Evolutionary conservation across 2,113 vertebrate species (phyloP), one percentile per base, ranked within the genome.

Genomic region (Tricholaema leucomelas): DNA sequence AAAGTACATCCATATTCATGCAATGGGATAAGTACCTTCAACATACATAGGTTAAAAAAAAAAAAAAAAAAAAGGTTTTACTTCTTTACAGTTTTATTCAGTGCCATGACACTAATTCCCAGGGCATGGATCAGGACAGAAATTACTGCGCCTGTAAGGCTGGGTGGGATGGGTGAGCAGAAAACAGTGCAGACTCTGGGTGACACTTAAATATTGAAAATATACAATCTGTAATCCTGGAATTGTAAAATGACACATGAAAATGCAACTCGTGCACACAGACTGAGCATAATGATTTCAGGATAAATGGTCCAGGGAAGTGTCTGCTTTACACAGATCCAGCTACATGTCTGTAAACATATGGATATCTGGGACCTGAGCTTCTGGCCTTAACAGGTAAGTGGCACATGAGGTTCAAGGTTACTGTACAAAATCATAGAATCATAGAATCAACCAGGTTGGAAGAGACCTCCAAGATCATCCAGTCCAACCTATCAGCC

Each of bases 1-100:
- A 92, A 94, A 69, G 80, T 55, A 61, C 77, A 82, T 65, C 90
- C 97, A 97, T 98, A 97, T 97, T 97, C 97, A 98, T 97, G 94
- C 59, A 92, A 95, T 76, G 60, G 72, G 88, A 96, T 93, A 55
- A 89, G 91, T 94, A 96, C 90, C 83, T 96, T 97, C 80, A 96
- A 96, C 95, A 96, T 69, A 94, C 82, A 95, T 85, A 96, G 91
- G 92, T 91, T 94, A 82, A 87, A 92, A 94, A 88, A 91, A 85
- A 73, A 91, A 84, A 91, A 87, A 83, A 66, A 60, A 67, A 61
- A 93, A 70, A 21, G 31, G 77, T 80, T 95, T 96, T 94, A 91
- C 58, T 94, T 94, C 95, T 95, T 90, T 93, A 81, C 84, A 77
- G 18, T 81, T 75, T 90, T 84, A 92, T 81, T 92, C 76, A 72